These are phyloP conservation scores for Mastomys coucha DNA, from an alignment of 2,113 vertebrate genomes.

Conservation along the genomic window DNA sequence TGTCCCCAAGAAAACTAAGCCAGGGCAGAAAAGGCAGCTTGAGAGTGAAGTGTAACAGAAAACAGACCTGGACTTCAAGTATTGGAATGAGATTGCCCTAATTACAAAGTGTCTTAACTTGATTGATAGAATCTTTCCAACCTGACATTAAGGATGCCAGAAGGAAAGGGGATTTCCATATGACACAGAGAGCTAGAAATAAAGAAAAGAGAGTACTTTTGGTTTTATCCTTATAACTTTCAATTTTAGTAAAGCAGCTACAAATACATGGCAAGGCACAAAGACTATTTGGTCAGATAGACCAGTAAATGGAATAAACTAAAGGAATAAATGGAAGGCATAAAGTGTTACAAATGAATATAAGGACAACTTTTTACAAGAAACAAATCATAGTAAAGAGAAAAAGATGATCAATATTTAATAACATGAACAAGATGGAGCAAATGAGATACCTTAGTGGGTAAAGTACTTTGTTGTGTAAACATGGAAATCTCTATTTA, in stretches of 20 bases:
- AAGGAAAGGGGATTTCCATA: background rate
- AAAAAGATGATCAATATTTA: slow-evolving; percentile 25
- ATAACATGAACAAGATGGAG: background rate
- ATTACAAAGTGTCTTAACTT: background rate
- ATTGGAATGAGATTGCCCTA: background rate
- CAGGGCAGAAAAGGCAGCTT: background rate
- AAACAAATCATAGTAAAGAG: background rate
- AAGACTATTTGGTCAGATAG: background rate
- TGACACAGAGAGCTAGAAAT: background rate
- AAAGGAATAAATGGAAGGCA: background rate
- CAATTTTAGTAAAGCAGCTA: slow-evolving; percentile 7
- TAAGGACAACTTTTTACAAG: background rate
- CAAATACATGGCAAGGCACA: background rate
- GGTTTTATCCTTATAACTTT: slow-evolving; percentile 13
- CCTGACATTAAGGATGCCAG: background rate
- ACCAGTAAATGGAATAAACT: background rate
- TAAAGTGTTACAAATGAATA: background rate
- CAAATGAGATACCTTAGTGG: background rate
- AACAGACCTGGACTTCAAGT: background rate
- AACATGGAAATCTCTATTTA: background rate
- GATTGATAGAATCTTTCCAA: background rate
- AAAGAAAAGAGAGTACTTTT: background rate
- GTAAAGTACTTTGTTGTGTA: background rate
- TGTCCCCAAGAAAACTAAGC: background rate
- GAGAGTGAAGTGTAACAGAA: background rate